A percentile compares a stretch with the other conserved stretches of the same genome.
These are phyloP conservation scores for Piprites chloris DNA, from an alignment of 2,113 vertebrate genomes.

Conservation along the genomic window DNA sequence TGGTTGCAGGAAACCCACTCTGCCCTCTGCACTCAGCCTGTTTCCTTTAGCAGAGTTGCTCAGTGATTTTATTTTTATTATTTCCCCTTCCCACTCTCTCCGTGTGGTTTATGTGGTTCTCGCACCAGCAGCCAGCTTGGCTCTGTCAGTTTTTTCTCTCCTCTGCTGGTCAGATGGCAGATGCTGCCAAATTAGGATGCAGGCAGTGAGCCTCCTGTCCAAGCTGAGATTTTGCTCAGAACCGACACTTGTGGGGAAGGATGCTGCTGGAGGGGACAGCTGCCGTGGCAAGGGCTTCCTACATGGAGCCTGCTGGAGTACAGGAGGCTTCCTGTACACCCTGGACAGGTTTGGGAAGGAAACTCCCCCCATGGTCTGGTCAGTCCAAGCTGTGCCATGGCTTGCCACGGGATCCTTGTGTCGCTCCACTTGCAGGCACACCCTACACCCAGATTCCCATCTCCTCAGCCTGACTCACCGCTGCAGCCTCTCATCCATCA, in stretches of 20 bases:
- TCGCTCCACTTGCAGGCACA: not conserved
- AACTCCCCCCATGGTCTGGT: not conserved
- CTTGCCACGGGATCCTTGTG: not conserved
- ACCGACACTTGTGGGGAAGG: accelerated
- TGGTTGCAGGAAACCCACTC: not conserved
- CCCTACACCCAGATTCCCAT: not conserved
- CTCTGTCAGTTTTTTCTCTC: constrained; percentile 1
- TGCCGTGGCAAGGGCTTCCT: not conserved
- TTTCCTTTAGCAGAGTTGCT: constrained; percentile 1
- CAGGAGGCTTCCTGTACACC: not conserved
- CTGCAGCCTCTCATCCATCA: not conserved
- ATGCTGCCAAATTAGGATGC: constrained; percentile 43
- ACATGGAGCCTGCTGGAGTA: not conserved
- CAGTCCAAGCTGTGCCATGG: not conserved
- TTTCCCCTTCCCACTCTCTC: not conserved
- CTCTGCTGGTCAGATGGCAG: not conserved
- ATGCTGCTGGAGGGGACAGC: accelerated
- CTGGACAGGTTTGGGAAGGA: not conserved
- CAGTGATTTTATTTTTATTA: not conserved
- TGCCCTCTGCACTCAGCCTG: not conserved
- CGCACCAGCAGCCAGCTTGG: not conserved
- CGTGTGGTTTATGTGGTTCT: not conserved
- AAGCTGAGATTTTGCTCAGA: not conserved
- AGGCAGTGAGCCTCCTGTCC: not conserved
- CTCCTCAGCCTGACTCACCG: not conserved